phyloP scores from a whole-genome alignment of 2,797 vertebrate genomes.

The Scleropages formosus region DNA sequence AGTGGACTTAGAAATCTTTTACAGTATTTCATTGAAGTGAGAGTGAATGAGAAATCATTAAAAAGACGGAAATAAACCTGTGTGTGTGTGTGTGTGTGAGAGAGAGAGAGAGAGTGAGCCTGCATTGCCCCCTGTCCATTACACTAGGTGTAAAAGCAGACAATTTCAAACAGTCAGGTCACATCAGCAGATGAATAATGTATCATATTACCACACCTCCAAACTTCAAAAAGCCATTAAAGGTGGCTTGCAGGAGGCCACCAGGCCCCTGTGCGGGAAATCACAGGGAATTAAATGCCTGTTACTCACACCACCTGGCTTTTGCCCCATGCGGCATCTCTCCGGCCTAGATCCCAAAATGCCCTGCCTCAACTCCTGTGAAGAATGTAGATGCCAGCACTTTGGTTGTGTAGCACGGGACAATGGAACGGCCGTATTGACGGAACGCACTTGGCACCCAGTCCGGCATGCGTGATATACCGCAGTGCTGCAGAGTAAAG shows the following conservation, averaged over 20 bases:
- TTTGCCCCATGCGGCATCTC: background rate
- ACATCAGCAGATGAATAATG: slow-evolving; percentile 17
- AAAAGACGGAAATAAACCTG: background rate
- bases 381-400: background rate
- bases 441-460: background rate
- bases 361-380: background rate
- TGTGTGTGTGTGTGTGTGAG: background rate
- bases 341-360: background rate
- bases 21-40: too few relatives aligned
- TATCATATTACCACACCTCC: background rate
- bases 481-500: background rate
- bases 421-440: background rate
- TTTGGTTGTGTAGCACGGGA: slow-evolving; percentile 3
- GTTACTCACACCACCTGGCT: background rate
- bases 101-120: background rate
- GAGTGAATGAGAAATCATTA: background rate
- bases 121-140: background rate
- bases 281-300: slow-evolving; percentile 19
- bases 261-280: background rate
- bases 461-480: background rate
- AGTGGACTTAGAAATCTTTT: too few relatives aligned
- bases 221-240: slow-evolving; percentile 12
- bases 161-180: background rate
- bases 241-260: background rate
- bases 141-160: background rate